Evolutionary conservation across 2,888 invertebrate genomes (phyloP), one percentile per base, ranked within the genome.

Genomic region (Athrips mouffetella): DNA sequence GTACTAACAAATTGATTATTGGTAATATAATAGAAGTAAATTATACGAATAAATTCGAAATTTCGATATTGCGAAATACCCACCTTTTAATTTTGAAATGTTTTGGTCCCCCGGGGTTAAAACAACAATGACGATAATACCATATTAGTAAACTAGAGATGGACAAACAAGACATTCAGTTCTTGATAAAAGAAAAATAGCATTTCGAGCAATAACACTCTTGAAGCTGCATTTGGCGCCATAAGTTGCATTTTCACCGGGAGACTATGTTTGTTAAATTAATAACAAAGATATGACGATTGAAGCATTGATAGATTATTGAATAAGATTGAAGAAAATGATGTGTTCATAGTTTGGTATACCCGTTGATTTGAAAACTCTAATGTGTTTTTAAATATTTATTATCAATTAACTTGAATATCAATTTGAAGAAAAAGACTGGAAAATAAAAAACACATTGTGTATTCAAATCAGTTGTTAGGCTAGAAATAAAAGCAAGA

Each of bases 1-100:
- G 53, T 63, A 67, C 63, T 72, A 73, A 73, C 63, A 59, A 49
- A 52, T 46, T 51, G 47, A 46, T 48, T 52, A 15, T 10, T 39
- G 27, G 15, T 41, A 40, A 27, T 37, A 21, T 20, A 21, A 37
- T 37, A 11, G 21, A 5, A 11, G 16, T 13, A 15, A 21, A 8
- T 15, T 2, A 16, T 15, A 31, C 33, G 16, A 33, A 33, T 33
- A 16, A 33, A 13, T 33, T 33, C 15, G 13, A 16, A 30, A 11
- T 16, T n/a, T n/a, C n/a, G n/a, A n/a, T 11, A 21, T 37, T 21
- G 10, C 21, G 37, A 37, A 37, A 21, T 37, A 21, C 37, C 37
- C 37, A 37, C 37, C 37, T 37, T 18, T 10, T 37, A 21, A 20
- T 37, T 37, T 20, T 37, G 18, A 37, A 16, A 18, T 20, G 18